Conservation (phyloP, 2,888 invertebrate species). For the Chelonus formosanus region DNA sequence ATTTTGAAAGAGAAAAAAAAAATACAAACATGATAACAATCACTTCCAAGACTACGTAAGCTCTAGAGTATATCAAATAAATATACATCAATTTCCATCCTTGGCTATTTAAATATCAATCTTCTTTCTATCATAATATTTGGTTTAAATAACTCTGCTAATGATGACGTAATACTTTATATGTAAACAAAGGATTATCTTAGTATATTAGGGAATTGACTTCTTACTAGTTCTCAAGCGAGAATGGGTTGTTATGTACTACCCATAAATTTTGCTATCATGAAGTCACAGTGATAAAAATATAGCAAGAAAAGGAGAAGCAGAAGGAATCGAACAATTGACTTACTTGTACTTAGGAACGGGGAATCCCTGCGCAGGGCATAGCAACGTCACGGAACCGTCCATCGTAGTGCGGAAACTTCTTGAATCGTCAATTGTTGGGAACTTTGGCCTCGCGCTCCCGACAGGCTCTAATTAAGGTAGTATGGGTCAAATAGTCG, state of each 20-base stretch:
- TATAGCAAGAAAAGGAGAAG: conserved; percentile 27
- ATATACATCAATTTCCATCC: neutral
- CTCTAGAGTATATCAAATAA: neutral
- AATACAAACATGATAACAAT: conserved; percentile 22
- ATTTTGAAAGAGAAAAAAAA: conserved; percentile 34
- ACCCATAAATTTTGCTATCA: no score
- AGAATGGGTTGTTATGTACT: no score
- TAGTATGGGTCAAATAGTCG: no score
- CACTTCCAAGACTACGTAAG: neutral
- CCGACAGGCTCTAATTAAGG: conserved; percentile 68
- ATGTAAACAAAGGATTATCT: no score
- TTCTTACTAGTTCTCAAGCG: conserved; percentile 4
- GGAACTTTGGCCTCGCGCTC: conserved; percentile 70
- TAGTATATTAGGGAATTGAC: neutral
- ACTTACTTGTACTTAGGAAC: conserved; percentile 70
- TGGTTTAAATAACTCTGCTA: no score
- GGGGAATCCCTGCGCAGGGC: conserved; percentile 77
- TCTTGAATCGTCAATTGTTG: conserved; percentile 59
- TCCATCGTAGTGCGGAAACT: conserved; percentile 55
- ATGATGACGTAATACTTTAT: no score
- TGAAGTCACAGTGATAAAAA: neutral
- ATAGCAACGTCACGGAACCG: conserved; percentile 70
- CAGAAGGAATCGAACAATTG: conserved; percentile 4
- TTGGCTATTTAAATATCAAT: neutral
- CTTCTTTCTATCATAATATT: no score